Evolutionary conservation across 2,888 invertebrate genomes (phyloP).

Genomic region (Aquatica leii): DNA sequence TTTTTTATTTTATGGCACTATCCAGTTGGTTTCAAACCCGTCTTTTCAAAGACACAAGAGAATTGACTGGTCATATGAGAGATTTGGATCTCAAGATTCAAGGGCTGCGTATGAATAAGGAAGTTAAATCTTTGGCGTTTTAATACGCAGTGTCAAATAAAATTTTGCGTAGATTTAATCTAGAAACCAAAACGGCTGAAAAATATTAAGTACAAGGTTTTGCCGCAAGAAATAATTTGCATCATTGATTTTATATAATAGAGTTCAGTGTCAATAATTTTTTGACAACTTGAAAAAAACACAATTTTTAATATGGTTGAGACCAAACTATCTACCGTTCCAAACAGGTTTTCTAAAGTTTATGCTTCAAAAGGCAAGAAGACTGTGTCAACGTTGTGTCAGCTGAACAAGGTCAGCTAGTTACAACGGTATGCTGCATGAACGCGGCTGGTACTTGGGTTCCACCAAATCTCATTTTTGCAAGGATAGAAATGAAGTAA

Average conservation of each 20-base stretch:
- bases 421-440: too few species aligned
- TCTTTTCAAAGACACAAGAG: not conserved
- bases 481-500: not conserved
- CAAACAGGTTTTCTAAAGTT: not conserved
- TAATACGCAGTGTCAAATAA: not conserved
- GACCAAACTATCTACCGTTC: not conserved
- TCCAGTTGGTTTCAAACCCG: not conserved
- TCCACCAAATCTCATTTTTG: not conserved
- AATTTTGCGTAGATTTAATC: not conserved
- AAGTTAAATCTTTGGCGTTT: not conserved
- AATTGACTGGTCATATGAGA: not conserved
- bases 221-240: not conserved
- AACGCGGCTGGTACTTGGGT: not conserved
- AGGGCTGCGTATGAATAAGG: not conserved
- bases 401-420: not conserved
- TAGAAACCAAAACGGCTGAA: not conserved
- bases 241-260: not conserved
- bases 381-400: not conserved
- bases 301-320: not conserved
- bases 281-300: not conserved
- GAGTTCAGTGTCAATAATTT: not conserved
- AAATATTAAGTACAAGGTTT: not conserved
- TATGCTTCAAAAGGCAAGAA: not conserved
- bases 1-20: not conserved
- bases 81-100: not conserved